Evolutionary conservation across 2,888 invertebrate species (phyloP).

Genomic region (Platynereis dumerilii): DNA sequence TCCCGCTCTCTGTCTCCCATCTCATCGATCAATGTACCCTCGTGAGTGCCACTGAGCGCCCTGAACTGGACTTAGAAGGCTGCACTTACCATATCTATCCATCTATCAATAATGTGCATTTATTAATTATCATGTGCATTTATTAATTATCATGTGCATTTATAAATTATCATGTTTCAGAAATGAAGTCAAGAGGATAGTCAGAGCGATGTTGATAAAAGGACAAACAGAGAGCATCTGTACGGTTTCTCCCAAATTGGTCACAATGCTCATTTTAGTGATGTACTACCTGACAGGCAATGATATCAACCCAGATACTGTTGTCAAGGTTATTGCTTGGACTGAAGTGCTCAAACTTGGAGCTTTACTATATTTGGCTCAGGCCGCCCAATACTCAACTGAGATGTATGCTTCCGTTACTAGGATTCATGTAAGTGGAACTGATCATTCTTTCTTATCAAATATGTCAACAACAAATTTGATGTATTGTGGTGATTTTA

Average conservation of each 20-base stretch:
- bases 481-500: too few relatives aligned
- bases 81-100: too few relatives aligned
- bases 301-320: conserved; percentile 3
- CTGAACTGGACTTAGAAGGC: too few relatives aligned
- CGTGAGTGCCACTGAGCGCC: too few relatives aligned
- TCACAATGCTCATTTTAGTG: neutral
- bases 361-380: neutral
- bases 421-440: conserved; percentile 5
- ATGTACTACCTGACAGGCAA: neutral
- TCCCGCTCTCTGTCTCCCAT: too few relatives aligned
- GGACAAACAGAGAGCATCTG: conserved; percentile 6
- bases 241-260: neutral
- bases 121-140: too few relatives aligned
- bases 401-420: neutral
- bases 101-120: too few relatives aligned
- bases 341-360: neutral
- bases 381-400: neutral
- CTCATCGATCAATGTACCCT: too few relatives aligned
- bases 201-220: neutral
- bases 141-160: too few relatives aligned
- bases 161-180: neutral
- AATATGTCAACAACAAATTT: too few relatives aligned
- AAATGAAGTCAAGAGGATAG: neutral
- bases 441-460: too few relatives aligned
- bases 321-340: neutral